phyloP scores from a whole-genome alignment of 2,113 vertebrate genomes.

The Malurus elegans region DNA sequence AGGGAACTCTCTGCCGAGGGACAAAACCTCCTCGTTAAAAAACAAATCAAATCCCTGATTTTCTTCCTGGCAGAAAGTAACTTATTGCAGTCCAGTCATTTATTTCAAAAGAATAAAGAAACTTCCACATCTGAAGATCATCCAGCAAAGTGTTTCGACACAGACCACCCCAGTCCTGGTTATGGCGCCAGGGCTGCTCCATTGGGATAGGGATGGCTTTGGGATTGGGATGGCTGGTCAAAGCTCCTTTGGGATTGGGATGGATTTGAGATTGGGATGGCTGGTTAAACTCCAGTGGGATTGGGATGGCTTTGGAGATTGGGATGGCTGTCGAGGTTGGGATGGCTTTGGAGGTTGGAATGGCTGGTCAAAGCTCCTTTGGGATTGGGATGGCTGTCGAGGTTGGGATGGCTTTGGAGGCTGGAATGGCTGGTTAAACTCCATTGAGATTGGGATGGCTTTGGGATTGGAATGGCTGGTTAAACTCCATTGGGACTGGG shows the following conservation, averaged over 20 bases:
- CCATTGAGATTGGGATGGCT: background rate
- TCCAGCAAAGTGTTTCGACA: background rate
- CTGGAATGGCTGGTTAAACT: background rate
- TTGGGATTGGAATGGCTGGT: background rate
- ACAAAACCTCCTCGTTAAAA: background rate
- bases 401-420: background rate
- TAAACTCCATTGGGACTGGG: background rate
- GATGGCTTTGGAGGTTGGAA: background rate
- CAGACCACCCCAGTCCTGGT: background rate
- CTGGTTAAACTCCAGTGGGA: background rate
- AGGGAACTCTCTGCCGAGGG: background rate
- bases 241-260: background rate
- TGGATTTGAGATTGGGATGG: background rate
- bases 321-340: background rate
- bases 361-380: background rate
- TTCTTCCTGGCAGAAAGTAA: background rate
- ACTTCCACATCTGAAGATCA: background rate
- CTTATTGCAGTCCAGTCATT: background rate
- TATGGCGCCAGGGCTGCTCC: background rate
- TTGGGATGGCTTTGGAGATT: background rate
- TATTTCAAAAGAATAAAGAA: background rate
- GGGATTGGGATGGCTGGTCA: background rate
- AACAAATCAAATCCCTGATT: background rate
- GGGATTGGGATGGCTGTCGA: background rate
- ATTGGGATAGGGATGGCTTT: background rate